Evolutionary conservation across 2,113 vertebrate species (phyloP).

Genomic region (Monopterus albus): DNA sequence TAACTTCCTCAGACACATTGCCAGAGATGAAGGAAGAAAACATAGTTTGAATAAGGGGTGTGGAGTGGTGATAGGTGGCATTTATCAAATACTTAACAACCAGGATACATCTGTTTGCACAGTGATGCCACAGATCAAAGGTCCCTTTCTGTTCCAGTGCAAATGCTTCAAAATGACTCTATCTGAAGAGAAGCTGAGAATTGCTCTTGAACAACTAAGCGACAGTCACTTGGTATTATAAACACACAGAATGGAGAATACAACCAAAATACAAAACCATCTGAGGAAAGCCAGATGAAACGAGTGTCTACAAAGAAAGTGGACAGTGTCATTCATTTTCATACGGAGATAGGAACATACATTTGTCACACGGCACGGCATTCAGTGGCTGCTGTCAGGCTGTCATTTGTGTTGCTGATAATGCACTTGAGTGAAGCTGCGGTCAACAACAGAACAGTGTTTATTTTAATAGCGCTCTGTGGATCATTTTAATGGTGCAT

Average conservation of each 20-base stretch:
- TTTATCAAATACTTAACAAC: constrained; percentile 67
- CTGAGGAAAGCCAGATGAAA: constrained; percentile 16
- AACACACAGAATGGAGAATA: constrained; percentile 25
- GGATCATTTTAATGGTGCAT: constrained; percentile 23
- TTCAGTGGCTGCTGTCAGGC: constrained; percentile 29
- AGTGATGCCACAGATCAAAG: constrained; percentile 64
- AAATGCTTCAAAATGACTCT: constrained; percentile 28
- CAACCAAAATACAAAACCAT: constrained; percentile 28
- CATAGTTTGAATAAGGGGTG: constrained; percentile 76
- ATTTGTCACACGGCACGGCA: constrained; percentile 43
- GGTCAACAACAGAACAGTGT: constrained; percentile 40
- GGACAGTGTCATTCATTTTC: constrained; percentile 53
- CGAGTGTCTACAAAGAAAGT: constrained; percentile 21
- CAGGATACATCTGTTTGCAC: constrained; percentile 81
- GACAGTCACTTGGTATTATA: constrained; percentile 27
- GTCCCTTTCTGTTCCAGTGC: constrained; percentile 38
- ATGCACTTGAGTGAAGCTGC: constrained; percentile 32
- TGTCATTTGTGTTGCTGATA: constrained; percentile 54
- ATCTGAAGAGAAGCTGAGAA: constrained; percentile 10
- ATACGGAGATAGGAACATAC: constrained; percentile 40
- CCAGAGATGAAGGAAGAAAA: constrained; percentile 26
- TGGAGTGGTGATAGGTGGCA: constrained; percentile 53
- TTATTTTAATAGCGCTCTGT: constrained; percentile 44
- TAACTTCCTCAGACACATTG: constrained; percentile 13
- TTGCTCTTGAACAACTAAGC: constrained; percentile 20